These are phyloP conservation scores for Hoplostethus atlanticus DNA, from an alignment of 2,797 vertebrate genomes.

Conservation along the genomic window DNA sequence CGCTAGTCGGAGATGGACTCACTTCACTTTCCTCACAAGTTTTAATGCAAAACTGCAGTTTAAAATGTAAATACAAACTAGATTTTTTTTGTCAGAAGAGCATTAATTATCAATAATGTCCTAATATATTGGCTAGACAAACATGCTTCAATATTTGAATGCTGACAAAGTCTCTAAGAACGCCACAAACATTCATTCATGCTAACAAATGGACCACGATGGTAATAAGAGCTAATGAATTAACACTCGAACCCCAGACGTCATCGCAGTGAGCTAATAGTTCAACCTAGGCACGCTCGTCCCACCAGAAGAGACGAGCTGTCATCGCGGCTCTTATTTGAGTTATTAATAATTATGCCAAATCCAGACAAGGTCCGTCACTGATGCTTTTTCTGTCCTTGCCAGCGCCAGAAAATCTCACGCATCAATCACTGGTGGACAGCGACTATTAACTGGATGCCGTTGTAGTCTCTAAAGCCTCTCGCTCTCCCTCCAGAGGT, in stretches of 20 bases:
- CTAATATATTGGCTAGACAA: not conserved
- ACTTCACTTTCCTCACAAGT: too few species aligned
- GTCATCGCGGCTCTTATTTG: constrained; percentile 30
- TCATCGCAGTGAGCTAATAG: constrained; percentile 51
- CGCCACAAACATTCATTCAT: not conserved
- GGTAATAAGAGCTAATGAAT: constrained; percentile 44
- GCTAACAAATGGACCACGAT: constrained; percentile 18
- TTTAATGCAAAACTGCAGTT: too few species aligned
- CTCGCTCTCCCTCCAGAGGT: constrained; percentile 39
- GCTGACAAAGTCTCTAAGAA: not conserved
- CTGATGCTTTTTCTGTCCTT: constrained; percentile 39
- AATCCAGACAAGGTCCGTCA: constrained; percentile 49
- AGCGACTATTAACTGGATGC: constrained; percentile 60
- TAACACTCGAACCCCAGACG: constrained; percentile 47
- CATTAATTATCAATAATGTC: constrained; percentile 1
- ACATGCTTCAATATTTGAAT: not conserved
- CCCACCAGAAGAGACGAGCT: constrained; percentile 1
- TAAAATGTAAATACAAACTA: not conserved
- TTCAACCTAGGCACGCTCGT: constrained; percentile 33
- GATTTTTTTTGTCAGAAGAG: not conserved
- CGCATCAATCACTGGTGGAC: constrained; percentile 68
- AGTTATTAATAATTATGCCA: constrained; percentile 56
- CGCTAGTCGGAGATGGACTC: not conserved
- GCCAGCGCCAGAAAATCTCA: constrained; percentile 61
- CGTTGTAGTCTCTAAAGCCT: constrained; percentile 61